Evolutionary conservation across 2,888 invertebrate species (phyloP), one percentile per base, ranked within the genome.

Genomic region (Drosophila birchii): DNA sequence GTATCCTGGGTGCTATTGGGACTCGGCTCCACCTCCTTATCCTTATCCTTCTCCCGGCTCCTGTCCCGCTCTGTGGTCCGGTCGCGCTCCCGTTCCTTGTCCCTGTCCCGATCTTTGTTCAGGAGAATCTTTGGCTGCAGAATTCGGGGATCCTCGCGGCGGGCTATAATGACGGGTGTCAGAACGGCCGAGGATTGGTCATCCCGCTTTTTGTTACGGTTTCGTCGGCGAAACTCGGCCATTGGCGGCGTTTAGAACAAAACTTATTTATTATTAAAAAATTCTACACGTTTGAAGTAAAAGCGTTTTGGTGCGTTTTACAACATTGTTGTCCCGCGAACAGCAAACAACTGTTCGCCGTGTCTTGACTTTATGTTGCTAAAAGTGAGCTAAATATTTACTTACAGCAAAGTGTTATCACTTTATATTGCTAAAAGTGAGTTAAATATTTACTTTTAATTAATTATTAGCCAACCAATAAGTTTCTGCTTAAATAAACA

Each of bases 71-170:
- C 45, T 56, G 53, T 2, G 34, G 44, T 18, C 36, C 60, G 38
- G 18, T 64, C 11, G 72, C 77, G 20, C 29, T 29, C 72, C n/a
- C 44, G 39, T 16, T 61, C 64, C 16, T 29, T 64, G 64, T 66
- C 64, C 36, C 51, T 34, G 18, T 66, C 64, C 12, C 64, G 72
- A 11, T 91, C 92, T 7, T 86, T 81, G 77, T 92, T 92, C 8
- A 92, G 66, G 29, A 92, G 68, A 53, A 92, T 92, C 79, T 92
- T 92, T 5, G 92, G 92, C 66, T 92, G 92, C 11, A 90, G 71
- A 8, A 81, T 62, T 55, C 72, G 63, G 1, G 63, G 57, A 5
- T 86, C 80, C 57, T 91, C 91, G 12, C 90, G 83, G 49, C 89
- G 83, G 0, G 90, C 90, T 7, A 92, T 80, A 16, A 90, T 91